Base-by-base conservation (phyloP, 2,797 vertebrate genomes). In the Coregonus ussuriensis region DNA sequence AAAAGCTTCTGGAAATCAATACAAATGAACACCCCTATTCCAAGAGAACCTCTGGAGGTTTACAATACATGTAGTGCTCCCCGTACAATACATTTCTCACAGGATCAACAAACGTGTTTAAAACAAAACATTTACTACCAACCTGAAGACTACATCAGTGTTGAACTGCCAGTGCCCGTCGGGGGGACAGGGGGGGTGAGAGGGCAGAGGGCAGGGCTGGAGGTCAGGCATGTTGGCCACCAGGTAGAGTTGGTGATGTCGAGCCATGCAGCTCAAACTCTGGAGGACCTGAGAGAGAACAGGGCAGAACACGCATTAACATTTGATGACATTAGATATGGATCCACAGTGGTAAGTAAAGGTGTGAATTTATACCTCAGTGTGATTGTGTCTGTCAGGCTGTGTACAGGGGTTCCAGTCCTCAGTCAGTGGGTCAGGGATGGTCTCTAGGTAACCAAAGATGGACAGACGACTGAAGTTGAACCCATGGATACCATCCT, bases 101-200 rank as follows among this genome's bases (percentile, higher is more conserved):
- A 16, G 53, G 53, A 47, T 21, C 56, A 35, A 5, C 31, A 14
- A 33, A 68, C 29, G 0, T 68, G 11, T 68, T 33, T 35, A 35
- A 69, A 25, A 3, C 7, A 13, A 63, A 63, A 63, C 59, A 63
- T n/a, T 9, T 11, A 25, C 2, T 11, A n/a, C 41, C 0, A 62
- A 92, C 52, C 83, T 93, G 69, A 98, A 94, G 1, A 94, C 96
- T 15, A 98, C 95, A 0, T 98, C 83, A 0, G 97, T 99, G 88
- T 99, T 99, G 88, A 98, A 99, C 89, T 99, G 97, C 93, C 95
- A 98, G 21, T 83, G 92, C 41, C 96, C 94, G 0, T 99, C 97
- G 0, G 82, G 0, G 0, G 98, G 97, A 83, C 98, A 99, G n/a
- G 25, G 59, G 0, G 91, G 85, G 0, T 47, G 41, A 47, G 41